Evolutionary conservation across 53 echinoderm and acorn worm genomes (phyloP).

Genomic region (Stichopus horrens): DNA sequence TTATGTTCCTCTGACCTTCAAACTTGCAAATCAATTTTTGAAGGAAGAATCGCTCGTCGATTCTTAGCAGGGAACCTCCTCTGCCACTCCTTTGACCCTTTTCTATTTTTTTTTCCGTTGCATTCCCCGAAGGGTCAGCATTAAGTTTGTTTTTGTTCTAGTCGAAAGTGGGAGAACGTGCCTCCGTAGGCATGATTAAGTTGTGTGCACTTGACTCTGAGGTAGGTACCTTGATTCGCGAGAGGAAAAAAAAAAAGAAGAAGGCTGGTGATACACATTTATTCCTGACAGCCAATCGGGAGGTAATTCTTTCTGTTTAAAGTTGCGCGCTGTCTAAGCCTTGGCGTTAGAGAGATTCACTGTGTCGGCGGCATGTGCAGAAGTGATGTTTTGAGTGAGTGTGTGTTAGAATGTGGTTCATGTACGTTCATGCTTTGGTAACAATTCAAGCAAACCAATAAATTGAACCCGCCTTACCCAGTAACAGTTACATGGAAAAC

Average conservation of each 20-base stretch:
- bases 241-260: neutral
- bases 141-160: slow-evolving; percentile 30
- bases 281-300: slow-evolving; percentile 16
- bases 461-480: too few relatives aligned
- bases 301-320: slow-evolving; percentile 1
- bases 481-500: too few relatives aligned
- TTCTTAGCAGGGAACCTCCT: slow-evolving; percentile 26
- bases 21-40: slow-evolving; percentile 32
- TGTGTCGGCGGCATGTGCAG: too few relatives aligned
- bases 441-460: too few relatives aligned
- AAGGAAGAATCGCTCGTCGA: neutral
- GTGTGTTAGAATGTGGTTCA: too few relatives aligned
- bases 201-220: slow-evolving; percentile 17
- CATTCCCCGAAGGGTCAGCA: slow-evolving; percentile 45
- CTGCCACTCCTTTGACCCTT: slow-evolving; percentile 32
- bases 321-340: neutral
- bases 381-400: too few relatives aligned
- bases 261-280: neutral
- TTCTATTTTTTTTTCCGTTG: neutral
- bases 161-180: slow-evolving; percentile 26
- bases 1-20: slow-evolving; percentile 29
- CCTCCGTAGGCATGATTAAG: slow-evolving; percentile 9
- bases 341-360: neutral
- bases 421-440: too few relatives aligned
- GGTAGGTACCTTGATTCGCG: neutral